phyloP scores from a whole-genome alignment of 1,140 invertebrate genomes.

The Drosophila serrata region DNA sequence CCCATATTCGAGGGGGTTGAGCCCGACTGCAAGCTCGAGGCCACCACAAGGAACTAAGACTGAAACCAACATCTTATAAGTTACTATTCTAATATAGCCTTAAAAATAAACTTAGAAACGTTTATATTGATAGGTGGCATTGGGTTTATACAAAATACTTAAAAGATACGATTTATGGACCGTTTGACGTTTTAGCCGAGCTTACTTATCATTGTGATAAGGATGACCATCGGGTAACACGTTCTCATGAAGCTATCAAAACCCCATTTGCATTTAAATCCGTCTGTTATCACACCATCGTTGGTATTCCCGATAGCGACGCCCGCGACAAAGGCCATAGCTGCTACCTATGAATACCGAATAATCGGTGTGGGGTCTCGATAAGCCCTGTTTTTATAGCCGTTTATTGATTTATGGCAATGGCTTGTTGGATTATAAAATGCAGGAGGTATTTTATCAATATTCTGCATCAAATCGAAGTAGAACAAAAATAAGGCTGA shows the following conservation, averaged over 20 bases:
- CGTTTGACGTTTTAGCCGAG: constrained; percentile 22
- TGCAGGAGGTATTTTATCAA: neutral
- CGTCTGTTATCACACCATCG: constrained; percentile 33
- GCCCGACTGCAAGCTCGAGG: constrained; percentile 57
- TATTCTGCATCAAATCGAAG: neutral
- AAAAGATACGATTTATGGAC: constrained; percentile 33
- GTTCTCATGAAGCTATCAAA: constrained; percentile 33
- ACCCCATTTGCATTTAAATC: constrained; percentile 58
- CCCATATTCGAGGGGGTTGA: constrained; percentile 74
- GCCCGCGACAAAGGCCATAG: constrained; percentile 8
- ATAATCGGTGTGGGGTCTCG: constrained; percentile 49
- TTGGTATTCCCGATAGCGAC: constrained; percentile 25
- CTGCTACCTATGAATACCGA: constrained; percentile 34
- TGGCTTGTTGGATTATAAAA: constrained; percentile 12
- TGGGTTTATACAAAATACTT: neutral
- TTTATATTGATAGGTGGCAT: constrained; percentile 4
- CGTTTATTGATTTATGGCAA: constrained; percentile 66
- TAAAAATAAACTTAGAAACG: neutral
- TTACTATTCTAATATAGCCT: constrained; percentile 6
- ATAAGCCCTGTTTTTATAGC: constrained; percentile 55
- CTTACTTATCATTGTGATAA: constrained; percentile 34
- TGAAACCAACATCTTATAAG: constrained; percentile 20
- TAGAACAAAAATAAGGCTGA: neutral
- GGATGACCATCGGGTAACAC: constrained; percentile 27
- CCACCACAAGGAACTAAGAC: constrained; percentile 31